phyloP scores from a whole-genome alignment of 2,797 vertebrate genomes.

The Spinibarbus caldwelli region DNA sequence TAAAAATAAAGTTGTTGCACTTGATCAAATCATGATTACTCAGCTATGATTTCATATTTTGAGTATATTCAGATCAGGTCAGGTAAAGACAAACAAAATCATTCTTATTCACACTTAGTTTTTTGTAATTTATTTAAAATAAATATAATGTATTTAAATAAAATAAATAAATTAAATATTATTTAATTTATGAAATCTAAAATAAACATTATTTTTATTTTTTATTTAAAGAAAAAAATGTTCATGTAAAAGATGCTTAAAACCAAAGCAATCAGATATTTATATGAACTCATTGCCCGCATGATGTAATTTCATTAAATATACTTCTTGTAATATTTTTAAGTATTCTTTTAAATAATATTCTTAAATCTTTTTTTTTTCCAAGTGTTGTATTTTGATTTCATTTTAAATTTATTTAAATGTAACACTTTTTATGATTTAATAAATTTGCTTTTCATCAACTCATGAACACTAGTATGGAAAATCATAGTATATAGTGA shows the following conservation, averaged over 20 bases:
- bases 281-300: background rate
- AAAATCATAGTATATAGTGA: background rate
- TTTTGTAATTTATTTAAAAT: too few species aligned
- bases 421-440: background rate
- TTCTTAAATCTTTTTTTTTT: too few species aligned
- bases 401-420: background rate
- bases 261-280: background rate
- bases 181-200: too few species aligned
- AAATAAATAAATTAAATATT: too few species aligned
- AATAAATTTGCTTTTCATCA: background rate
- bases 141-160: too few species aligned
- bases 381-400: background rate
- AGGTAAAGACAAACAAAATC: background rate
- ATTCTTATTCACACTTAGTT: background rate
- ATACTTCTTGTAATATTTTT: too few species aligned
- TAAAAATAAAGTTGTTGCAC: background rate
- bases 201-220: too few species aligned
- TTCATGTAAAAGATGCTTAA: background rate
- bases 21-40: background rate
- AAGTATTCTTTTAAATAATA: too few species aligned
- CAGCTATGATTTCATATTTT: background rate
- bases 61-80: background rate
- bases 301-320: background rate
- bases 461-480: background rate
- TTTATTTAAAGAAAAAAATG: background rate